A percentile compares a stretch with the other conserved stretches of the same genome.
Evolutionary conservation across 1,140 invertebrate genomes (phyloP).

Genomic region (Neodiprion fabricii): DNA sequence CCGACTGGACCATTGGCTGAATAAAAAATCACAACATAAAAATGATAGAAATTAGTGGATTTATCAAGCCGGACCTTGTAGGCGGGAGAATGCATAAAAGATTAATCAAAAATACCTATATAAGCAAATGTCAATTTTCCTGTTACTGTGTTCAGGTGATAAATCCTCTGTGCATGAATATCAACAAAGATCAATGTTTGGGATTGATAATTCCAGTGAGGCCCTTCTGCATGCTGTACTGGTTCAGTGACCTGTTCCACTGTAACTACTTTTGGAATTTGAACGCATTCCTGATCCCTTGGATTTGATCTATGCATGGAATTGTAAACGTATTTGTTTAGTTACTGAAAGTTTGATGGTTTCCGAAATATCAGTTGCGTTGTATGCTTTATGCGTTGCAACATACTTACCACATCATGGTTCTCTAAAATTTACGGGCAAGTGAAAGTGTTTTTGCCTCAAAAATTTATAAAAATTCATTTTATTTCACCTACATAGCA

Average conservation of each 20-base stretch:
- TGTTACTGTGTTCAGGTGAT: constrained; percentile 65
- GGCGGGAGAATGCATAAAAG: not conserved
- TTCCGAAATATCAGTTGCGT: too few relatives aligned
- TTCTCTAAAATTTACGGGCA: too few relatives aligned
- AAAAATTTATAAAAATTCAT: too few relatives aligned
- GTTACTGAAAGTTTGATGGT: too few relatives aligned
- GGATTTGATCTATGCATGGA: too few relatives aligned
- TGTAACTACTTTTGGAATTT: constrained; percentile 26
- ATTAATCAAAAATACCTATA: constrained; percentile 48
- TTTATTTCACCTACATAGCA: too few relatives aligned
- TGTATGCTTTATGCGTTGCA: too few relatives aligned
- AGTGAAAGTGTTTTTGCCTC: too few relatives aligned
- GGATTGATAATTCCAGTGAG: constrained; percentile 70
- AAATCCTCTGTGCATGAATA: constrained; percentile 64
- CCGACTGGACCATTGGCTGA: constrained; percentile 62
- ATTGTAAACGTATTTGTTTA: too few relatives aligned
- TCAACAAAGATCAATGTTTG: constrained; percentile 74
- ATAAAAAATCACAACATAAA: constrained; percentile 34
- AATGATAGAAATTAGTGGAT: not conserved
- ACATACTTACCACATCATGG: too few relatives aligned
- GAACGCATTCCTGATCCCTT: constrained; percentile 7
- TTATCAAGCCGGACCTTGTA: too few relatives aligned
- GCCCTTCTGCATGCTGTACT: constrained; percentile 66
- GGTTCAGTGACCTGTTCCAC: constrained; percentile 31
- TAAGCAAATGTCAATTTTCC: constrained; percentile 56